A percentile compares a stretch with the other conserved stretches of the same genome.
These are phyloP conservation scores for Fregata magnificens DNA, from an alignment of 2,113 vertebrate genomes.

Conservation along the genomic window DNA sequence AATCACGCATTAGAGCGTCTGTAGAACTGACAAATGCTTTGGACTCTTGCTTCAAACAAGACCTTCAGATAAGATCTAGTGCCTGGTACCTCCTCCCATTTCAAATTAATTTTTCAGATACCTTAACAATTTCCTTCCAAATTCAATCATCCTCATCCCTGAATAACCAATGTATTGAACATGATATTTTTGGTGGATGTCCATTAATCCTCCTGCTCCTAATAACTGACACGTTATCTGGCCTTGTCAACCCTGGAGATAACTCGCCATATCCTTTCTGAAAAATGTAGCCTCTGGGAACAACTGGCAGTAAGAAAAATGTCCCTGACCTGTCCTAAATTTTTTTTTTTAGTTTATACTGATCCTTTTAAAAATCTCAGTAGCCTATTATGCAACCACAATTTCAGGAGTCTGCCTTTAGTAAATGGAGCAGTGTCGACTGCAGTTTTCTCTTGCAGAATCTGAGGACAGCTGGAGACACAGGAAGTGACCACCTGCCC, in stretches of 20 bases:
- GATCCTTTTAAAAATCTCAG: background rate
- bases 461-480: background rate
- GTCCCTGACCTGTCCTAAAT: background rate
- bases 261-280: background rate
- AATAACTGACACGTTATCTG: background rate
- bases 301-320: conserved; percentile 3
- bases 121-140: conserved; percentile 14
- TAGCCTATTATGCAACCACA: background rate
- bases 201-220: conserved; percentile 25
- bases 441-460: background rate
- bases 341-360: background rate
- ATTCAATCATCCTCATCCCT: background rate
- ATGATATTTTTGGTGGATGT: background rate
- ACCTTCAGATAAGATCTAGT: conserved; percentile 35
- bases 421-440: background rate
- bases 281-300: conserved; percentile 15
- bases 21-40: background rate
- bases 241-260: conserved; percentile 7
- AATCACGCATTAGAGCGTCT: background rate
- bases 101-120: conserved; percentile 43
- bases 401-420: background rate
- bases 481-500: background rate
- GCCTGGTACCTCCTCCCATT: background rate
- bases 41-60: background rate
- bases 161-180: background rate